Conservation (phyloP, 2,113 vertebrate genomes). For the Zosterops borbonicus region DNA sequence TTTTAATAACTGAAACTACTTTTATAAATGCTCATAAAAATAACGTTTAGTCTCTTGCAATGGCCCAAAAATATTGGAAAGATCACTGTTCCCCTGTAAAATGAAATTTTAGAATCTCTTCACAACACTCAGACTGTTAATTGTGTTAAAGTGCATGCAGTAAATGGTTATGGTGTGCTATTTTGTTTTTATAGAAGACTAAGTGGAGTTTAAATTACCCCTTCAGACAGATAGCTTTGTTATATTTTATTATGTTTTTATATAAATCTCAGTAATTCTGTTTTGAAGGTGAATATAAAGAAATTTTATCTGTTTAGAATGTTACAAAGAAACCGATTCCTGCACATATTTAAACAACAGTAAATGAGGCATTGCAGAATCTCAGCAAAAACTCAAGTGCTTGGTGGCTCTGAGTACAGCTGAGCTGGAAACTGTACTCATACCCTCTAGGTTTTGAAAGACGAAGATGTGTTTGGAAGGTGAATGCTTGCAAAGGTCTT, state of each 20-base stretch:
- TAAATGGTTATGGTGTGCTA: constrained; percentile 26
- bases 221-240: not conserved
- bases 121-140: not conserved
- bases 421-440: not conserved
- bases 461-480: not conserved
- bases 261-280: not conserved
- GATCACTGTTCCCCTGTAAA: not conserved
- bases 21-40: not conserved
- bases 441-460: not conserved
- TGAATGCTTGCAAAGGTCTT: not conserved
- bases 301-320: not conserved
- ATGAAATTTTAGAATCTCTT: not conserved
- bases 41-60: not conserved
- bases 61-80: not conserved
- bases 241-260: not conserved
- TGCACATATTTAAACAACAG: not conserved
- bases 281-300: not conserved
- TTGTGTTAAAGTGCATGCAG: not conserved
- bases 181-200: constrained; percentile 22
- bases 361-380: not conserved
- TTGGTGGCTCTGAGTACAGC: not conserved
- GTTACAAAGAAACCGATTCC: not conserved
- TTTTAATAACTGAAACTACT: not conserved
- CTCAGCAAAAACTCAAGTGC: not conserved
- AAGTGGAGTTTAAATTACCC: constrained; percentile 21